phyloP scores from a whole-genome alignment of 2,113 vertebrate genomes.

The Vireo altiloquus region DNA sequence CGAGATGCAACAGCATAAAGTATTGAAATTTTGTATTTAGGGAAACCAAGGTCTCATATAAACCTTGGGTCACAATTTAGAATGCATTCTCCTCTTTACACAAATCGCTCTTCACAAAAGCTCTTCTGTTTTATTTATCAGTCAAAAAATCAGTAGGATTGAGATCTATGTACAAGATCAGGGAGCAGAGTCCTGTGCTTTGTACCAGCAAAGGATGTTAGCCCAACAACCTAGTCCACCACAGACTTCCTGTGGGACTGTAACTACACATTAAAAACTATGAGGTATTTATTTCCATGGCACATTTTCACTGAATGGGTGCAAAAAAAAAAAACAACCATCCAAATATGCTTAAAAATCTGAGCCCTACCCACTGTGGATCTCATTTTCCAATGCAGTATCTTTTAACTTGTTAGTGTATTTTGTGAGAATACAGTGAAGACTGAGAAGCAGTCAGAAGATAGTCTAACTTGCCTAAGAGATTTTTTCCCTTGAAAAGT shows the following conservation, averaged over 20 bases:
- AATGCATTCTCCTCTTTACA: background rate
- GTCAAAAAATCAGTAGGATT: background rate
- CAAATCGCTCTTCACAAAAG: background rate
- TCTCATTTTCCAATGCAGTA: background rate
- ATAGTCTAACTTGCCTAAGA: background rate
- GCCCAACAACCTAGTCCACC: background rate
- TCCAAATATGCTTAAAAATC: background rate
- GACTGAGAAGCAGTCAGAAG: background rate
- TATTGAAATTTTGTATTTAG: background rate
- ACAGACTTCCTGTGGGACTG: background rate
- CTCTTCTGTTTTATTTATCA: background rate
- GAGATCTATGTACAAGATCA: background rate
- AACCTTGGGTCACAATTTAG: background rate
- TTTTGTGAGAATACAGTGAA: background rate
- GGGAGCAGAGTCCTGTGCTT: background rate
- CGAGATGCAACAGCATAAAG: background rate
- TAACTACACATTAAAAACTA: background rate
- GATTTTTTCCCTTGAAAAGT: background rate
- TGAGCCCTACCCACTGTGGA: background rate
- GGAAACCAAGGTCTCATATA: background rate
- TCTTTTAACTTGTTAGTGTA: background rate
- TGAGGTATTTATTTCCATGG: background rate
- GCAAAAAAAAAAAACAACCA: background rate
- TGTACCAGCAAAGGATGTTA: background rate
- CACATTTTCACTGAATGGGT: background rate